Evolutionary conservation across 2,888 invertebrate species (phyloP).

Genomic region (Hemistola chrysoprasaria): DNA sequence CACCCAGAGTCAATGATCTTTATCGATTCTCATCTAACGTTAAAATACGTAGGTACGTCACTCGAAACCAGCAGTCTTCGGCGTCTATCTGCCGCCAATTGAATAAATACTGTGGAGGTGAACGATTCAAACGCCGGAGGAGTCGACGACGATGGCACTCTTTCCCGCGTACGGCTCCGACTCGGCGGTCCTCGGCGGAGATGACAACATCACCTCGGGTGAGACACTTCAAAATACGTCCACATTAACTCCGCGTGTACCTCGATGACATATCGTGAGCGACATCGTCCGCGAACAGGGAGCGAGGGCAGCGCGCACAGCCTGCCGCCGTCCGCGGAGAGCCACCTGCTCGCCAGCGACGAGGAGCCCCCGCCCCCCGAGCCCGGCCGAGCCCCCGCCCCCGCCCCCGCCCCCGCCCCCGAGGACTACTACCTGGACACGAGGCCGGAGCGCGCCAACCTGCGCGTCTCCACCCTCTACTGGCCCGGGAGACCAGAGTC

Average conservation of each 20-base stretch:
- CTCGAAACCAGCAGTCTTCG: too few species aligned
- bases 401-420: slow-evolving; percentile 5
- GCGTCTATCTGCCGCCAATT: too few species aligned
- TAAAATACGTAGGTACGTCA: too few species aligned
- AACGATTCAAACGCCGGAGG: too few species aligned
- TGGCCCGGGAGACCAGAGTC: slow-evolving; percentile 85
- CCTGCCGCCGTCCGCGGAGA: slow-evolving; percentile 38
- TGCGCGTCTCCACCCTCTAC: slow-evolving; percentile 83
- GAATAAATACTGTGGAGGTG: too few species aligned
- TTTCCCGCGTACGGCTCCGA: slow-evolving; percentile 50
- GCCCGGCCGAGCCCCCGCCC: slow-evolving; percentile 10
- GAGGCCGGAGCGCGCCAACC: slow-evolving; percentile 78
- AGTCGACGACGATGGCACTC: slow-evolving; percentile 49
- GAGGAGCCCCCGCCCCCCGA: slow-evolving; percentile 31
- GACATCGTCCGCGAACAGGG: not conserved
- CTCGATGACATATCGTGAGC: too few species aligned
- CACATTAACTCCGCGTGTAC: too few species aligned
- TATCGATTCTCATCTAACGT: too few species aligned
- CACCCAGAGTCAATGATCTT: too few species aligned
- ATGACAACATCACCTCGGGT: slow-evolving; percentile 17
- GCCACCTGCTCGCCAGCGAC: slow-evolving; percentile 54
- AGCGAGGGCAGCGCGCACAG: slow-evolving; percentile 3
- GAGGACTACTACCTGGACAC: slow-evolving; percentile 82
- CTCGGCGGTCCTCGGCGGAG: slow-evolving; percentile 17
- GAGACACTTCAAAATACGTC: too few species aligned